Evolutionary conservation across 2,888 invertebrate species (phyloP).

Genomic region (Petrophora chlorosata): DNA sequence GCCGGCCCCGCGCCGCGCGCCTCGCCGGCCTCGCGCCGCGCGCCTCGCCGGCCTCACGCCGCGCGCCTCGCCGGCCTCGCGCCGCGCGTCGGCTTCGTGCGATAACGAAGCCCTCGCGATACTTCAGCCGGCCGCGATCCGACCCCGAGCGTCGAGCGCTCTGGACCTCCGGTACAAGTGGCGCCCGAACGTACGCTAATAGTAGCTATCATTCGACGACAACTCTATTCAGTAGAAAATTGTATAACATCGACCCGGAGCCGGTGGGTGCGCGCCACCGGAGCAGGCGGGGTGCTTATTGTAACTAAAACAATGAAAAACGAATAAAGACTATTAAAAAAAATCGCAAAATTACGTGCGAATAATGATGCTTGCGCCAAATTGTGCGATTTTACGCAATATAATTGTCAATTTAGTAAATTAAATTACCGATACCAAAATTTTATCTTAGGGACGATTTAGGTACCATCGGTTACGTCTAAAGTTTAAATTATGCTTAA

Average conservation of each 20-base stretch:
- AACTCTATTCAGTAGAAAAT: too few relatives aligned
- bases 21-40: neutral
- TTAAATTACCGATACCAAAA: slow-evolving; percentile 5
- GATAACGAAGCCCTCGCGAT: neutral
- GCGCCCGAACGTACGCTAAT: too few relatives aligned
- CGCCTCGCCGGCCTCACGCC: neutral
- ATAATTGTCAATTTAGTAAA: slow-evolving; percentile 10
- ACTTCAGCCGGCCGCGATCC: too few relatives aligned
- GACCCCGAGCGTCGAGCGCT: too few relatives aligned
- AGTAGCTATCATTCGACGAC: too few relatives aligned
- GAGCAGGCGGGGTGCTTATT: neutral
- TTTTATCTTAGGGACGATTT: neutral
- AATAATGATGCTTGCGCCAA: slow-evolving; percentile 2
- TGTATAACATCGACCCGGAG: too few relatives aligned
- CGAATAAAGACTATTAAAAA: slow-evolving; percentile 3
- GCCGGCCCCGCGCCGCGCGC: neutral
- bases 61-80: neutral
- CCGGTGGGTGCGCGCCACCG: too few relatives aligned
- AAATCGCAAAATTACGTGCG: slow-evolving; percentile 14
- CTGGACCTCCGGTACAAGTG: too few relatives aligned
- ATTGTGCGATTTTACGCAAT: neutral
- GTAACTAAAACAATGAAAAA: slow-evolving; percentile 13
- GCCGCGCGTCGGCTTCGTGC: neutral
- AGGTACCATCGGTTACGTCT: neutral
- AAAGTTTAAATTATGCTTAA: slow-evolving; percentile 3